phyloP scores from a whole-genome alignment of 2,888 invertebrate genomes.

The Morpho helenor region DNA sequence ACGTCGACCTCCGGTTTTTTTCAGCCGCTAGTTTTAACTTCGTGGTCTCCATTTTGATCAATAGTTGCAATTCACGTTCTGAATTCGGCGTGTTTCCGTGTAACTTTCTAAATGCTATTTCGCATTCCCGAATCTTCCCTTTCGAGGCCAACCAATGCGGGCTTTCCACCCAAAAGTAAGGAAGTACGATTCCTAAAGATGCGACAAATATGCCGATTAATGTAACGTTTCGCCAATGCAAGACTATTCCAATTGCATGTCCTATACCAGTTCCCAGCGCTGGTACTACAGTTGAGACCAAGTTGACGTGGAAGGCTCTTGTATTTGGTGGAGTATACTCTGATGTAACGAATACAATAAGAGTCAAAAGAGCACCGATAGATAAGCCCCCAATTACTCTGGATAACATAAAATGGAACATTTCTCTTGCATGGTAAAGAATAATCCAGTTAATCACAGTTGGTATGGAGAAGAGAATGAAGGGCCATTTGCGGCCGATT shows the following conservation, averaged over 20 bases:
- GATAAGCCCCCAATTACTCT: not conserved
- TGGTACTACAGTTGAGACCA: not conserved
- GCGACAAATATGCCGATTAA: not conserved
- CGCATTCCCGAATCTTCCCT: too few species aligned
- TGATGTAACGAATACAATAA: not conserved
- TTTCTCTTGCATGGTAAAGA: not conserved
- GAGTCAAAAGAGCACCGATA: not conserved
- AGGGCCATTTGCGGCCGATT: not conserved
- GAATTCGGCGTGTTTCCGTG: too few species aligned
- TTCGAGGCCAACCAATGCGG: too few species aligned
- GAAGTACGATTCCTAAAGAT: not conserved
- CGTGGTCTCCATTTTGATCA: too few species aligned
- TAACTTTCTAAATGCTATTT: too few species aligned
- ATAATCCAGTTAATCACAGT: not conserved
- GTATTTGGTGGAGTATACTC: not conserved
- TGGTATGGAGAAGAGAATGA: not conserved
- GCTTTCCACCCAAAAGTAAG: too few species aligned
- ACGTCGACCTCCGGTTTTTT: too few species aligned
- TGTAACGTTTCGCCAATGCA: not conserved
- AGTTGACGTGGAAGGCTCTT: not conserved
- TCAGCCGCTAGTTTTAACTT: too few species aligned
- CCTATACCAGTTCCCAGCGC: not conserved
- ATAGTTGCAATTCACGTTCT: too few species aligned
- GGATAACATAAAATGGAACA: not conserved
- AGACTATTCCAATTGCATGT: not conserved